These are phyloP conservation scores for Eira barbara DNA, from an alignment of 2,113 vertebrate species.

Conservation along the genomic window DNA sequence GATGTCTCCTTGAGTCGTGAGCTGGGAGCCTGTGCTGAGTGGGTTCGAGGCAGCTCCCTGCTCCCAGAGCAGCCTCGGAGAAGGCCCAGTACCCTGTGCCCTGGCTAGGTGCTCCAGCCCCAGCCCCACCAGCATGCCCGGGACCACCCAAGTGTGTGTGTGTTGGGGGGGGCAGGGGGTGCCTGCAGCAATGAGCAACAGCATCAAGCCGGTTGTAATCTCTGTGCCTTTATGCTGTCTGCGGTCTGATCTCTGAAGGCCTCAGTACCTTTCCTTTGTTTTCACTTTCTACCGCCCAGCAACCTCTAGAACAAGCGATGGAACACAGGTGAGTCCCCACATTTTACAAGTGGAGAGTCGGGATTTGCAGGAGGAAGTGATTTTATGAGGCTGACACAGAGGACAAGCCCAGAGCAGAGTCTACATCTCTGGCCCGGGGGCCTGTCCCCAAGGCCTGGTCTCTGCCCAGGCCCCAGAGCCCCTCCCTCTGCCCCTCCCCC, in stretches of 20 bases:
- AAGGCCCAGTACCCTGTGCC: not conserved
- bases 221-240: not conserved
- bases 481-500: no score
- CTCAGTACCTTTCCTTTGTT: not conserved
- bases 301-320: not conserved
- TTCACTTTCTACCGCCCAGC: not conserved
- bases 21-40: not conserved
- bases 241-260: not conserved
- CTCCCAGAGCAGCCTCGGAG: not conserved
- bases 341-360: not conserved
- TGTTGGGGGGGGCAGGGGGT: no score
- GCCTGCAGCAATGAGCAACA: not conserved
- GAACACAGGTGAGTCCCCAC: not conserved
- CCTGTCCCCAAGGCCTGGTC: not conserved
- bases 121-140: not conserved
- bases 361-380: not conserved
- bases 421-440: no score
- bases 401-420: not conserved
- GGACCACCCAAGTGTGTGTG: not conserved
- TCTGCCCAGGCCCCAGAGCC: not conserved
- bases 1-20: not conserved
- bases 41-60: not conserved
- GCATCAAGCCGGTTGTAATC: fast-evolving
- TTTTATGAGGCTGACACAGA: not conserved
- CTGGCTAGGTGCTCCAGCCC: not conserved